Evolutionary conservation across 1,140 invertebrate genomes (phyloP).

Genomic region (Maconellicoccus hirsutus): DNA sequence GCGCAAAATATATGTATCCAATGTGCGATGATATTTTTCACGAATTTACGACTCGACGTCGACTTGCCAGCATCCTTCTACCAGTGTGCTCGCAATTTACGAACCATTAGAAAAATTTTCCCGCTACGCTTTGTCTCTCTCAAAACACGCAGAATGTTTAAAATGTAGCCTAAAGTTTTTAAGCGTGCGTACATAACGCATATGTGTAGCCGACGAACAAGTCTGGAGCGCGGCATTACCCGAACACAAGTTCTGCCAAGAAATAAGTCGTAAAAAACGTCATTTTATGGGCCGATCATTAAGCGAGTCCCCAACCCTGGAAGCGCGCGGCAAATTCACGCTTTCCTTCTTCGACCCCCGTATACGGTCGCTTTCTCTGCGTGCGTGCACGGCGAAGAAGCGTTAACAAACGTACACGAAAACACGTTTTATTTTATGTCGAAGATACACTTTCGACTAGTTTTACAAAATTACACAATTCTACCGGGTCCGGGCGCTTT

Average conservation of each 20-base stretch:
- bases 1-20: no score
- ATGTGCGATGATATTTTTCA: no score
- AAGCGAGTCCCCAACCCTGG: neutral
- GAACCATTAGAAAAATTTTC: no score
- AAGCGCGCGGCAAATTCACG: neutral
- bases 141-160: neutral
- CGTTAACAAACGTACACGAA: neutral
- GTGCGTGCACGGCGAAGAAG: no score
- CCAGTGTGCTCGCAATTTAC: no score
- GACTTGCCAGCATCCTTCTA: no score
- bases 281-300: slow-evolving; percentile 2
- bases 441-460: neutral
- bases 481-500: neutral
- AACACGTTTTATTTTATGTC: slow-evolving; percentile 4
- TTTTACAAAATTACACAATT: slow-evolving; percentile 1
- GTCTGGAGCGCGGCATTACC: neutral
- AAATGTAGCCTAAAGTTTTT: neutral
- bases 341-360: neutral
- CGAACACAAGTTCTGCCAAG: neutral
- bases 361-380: no score
- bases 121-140: no score
- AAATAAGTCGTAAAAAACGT: slow-evolving; percentile 4
- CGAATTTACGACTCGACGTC: no score
- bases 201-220: neutral
- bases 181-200: neutral